Evolutionary conservation across 2,888 invertebrate species (phyloP).

Genomic region (Litoditis marina): DNA sequence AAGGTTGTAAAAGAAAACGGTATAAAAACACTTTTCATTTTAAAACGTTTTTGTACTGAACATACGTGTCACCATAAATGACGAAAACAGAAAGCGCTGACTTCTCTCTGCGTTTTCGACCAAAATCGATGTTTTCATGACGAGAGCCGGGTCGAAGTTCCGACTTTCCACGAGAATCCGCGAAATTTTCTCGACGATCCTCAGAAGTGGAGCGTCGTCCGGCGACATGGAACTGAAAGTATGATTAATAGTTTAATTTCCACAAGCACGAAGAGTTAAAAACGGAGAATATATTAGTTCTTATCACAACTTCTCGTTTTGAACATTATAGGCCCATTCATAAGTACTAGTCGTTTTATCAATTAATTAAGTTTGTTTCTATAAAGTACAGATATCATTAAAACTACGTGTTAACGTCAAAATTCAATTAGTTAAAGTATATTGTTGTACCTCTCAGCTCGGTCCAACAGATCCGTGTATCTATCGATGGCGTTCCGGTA

Average conservation of each 20-base stretch:
- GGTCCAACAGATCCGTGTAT: constrained; percentile 7
- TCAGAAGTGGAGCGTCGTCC: constrained; percentile 12
- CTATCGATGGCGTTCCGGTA: constrained; percentile 8
- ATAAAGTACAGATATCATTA: not conserved
- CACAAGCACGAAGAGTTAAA: too few species aligned
- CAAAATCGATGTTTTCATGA: constrained; percentile 10
- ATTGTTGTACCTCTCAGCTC: constrained; percentile 3
- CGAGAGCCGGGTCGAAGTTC: constrained; percentile 12
- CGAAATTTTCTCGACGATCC: constrained; percentile 13
- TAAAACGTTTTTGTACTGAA: too few species aligned
- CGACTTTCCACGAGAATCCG: constrained; percentile 9
- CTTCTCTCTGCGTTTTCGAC: constrained; percentile 10
- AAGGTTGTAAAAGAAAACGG: too few species aligned
- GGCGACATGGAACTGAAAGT: constrained; percentile 5
- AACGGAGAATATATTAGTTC: too few species aligned
- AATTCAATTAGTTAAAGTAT: not conserved
- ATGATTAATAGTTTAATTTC: not conserved
- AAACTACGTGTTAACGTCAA: not conserved
- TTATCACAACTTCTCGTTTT: too few species aligned
- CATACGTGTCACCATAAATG: too few species aligned
- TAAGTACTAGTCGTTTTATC: too few species aligned
- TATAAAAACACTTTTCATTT: too few species aligned
- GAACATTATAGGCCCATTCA: too few species aligned
- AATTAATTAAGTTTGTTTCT: too few species aligned
- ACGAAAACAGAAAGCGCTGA: not conserved